phyloP scores from a whole-genome alignment of 2,797 vertebrate species.

The Halcyon leucocephala region DNA sequence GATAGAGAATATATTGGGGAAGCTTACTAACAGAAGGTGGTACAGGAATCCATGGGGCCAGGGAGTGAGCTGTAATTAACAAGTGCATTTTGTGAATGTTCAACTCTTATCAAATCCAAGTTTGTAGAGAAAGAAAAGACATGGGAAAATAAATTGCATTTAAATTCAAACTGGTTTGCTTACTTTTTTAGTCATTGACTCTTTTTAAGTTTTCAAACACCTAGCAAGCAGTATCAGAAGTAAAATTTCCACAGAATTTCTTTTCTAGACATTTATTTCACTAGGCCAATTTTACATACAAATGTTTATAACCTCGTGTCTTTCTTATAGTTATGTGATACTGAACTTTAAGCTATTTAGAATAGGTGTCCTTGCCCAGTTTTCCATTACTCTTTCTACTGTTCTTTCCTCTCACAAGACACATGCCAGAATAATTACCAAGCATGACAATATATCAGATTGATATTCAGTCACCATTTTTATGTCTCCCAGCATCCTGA shows the following conservation, averaged over 20 bases:
- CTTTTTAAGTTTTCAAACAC: background rate
- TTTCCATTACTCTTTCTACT: background rate
- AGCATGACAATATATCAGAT: background rate
- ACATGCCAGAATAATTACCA: background rate
- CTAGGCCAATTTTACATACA: background rate
- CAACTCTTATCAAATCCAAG: background rate
- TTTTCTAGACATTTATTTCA: background rate
- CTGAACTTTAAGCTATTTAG: background rate
- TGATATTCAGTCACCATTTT: background rate
- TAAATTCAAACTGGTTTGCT: background rate
- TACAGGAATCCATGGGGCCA: background rate
- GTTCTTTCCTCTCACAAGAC: background rate
- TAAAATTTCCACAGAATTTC: background rate
- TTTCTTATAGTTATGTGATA: background rate
- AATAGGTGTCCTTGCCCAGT: background rate
- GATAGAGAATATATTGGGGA: background rate
- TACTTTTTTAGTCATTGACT: background rate
- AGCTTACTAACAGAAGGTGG: background rate
- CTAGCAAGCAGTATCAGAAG: background rate
- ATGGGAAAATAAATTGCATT: background rate
- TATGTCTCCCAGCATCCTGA: background rate
- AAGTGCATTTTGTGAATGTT: background rate
- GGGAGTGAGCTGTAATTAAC: background rate
- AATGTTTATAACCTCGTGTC: background rate
- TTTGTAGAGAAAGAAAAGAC: background rate